Base-by-base conservation (phyloP, 23 tunicate species). In the Halocynthia aurantium region DNA sequence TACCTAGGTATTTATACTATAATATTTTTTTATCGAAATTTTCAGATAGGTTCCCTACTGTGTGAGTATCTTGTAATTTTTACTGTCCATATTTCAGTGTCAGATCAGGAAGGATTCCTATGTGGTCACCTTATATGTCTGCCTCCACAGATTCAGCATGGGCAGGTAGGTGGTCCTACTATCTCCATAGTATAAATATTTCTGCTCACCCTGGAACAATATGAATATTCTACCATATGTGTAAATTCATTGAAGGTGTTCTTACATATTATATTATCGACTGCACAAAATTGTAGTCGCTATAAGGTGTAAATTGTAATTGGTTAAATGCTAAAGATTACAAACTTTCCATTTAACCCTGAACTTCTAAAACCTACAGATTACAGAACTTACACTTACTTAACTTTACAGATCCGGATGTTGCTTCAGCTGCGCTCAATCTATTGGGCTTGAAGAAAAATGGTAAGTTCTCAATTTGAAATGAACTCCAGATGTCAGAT, bases 401-500 rank as follows among this genome's bases (percentile, higher is more conserved):
- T 31, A 31, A 31, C 5, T 74, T 85, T 85, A 8, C 76, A 90
- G 97, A 90, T 71, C 90, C 89, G 0, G 97, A 85, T 66, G 87
- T 90, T 86, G 97, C 97, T 12, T 90, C 97, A 9, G 97, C 97
- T 61, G 97, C 97, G 21, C 83, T 90, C 17, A 85, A 90, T 75
- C 70, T 90, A 7, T 81, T 90, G 87, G 90, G 86, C 22, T 66
- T 90, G 11, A 84, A 84, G 18, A 76, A 87, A 53, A 81, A 70
- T 19, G 93, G 93, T 87, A 75, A 22, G 78, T 52, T 12, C 44
- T 31, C 4, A 31, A 31, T 31, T 31, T 31, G 44, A 31, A 31
- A 0, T 31, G 44, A 31, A 31, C 44, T 31, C 44, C 44, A 31
- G 44, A 31, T 31, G 4, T 31, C 44, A 31, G 44, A 31, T n/a